A percentile compares a stretch with the other conserved stretches of the same genome.
phyloP scores from a whole-genome alignment of 2,888 invertebrate species.

The Petrolisthes cinctipes region DNA sequence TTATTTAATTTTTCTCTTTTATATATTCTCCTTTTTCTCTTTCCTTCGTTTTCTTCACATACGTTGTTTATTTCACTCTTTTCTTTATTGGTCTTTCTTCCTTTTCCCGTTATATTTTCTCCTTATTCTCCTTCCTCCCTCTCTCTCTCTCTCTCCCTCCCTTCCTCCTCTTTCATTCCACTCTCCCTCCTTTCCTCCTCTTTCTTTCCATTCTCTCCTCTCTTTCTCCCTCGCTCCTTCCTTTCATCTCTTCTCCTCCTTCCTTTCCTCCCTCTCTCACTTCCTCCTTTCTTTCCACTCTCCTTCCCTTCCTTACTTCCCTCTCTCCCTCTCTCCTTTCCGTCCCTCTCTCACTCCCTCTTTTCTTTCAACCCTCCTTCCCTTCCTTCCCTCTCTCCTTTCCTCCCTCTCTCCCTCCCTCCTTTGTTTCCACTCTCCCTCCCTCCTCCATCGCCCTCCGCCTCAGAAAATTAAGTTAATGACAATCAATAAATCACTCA shows the following conservation, averaged over 20 bases:
- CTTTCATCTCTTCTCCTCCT: background rate
- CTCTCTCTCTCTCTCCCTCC: constrained; percentile 8
- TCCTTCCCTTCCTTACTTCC: too few relatives aligned
- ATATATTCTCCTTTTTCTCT: too few relatives aligned
- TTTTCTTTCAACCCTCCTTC: background rate
- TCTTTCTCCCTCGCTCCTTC: background rate
- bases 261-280: background rate
- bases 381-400: background rate
- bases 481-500: constrained; percentile 40
- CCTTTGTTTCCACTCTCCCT: constrained; percentile 21
- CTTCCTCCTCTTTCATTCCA: too few relatives aligned
- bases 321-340: background rate
- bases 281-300: background rate
- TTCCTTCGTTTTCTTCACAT: too few relatives aligned
- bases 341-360: background rate
- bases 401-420: constrained; percentile 25
- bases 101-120: too few relatives aligned
- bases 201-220: background rate
- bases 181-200: too few relatives aligned
- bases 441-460: background rate
- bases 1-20: too few relatives aligned
- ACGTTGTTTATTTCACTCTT: too few relatives aligned
- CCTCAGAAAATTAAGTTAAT: constrained; percentile 28
- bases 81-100: too few relatives aligned
- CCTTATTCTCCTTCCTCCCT: too few relatives aligned